These are phyloP conservation scores for Dermolepida albohirtum DNA, from an alignment of 2,888 invertebrate species.

Conservation along the genomic window DNA sequence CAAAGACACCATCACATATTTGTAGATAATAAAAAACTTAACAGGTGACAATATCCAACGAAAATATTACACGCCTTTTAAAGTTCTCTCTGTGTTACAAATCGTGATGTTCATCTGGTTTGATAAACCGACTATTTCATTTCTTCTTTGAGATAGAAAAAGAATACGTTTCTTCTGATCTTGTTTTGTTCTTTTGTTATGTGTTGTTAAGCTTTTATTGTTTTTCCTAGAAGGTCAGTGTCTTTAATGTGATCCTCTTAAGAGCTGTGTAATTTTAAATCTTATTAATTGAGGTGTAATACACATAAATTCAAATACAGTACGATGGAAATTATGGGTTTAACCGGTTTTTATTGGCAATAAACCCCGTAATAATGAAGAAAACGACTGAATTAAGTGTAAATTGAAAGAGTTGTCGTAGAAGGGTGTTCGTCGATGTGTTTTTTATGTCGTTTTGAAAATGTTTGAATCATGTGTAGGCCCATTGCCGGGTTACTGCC, in stretches of 20 bases:
- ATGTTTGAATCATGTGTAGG: conserved; percentile 8
- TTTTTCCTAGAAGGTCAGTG: conserved; percentile 14
- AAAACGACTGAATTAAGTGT: conserved; percentile 15
- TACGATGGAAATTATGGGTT: conserved; percentile 3
- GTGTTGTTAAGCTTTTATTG: conserved; percentile 10
- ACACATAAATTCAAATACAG: conserved; percentile 1
- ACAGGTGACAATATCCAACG: conserved; percentile 32
- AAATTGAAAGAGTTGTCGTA: conserved; percentile 17
- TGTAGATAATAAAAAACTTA: conserved; percentile 38
- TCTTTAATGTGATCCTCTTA: conserved; percentile 8
- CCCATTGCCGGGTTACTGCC: conserved; percentile 14
- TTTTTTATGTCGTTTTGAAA: conserved; percentile 1
- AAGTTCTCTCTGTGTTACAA: conserved; percentile 16
- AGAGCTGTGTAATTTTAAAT: conserved; percentile 12
- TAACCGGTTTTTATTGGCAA: conserved; percentile 15
- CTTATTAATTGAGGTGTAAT: conserved; percentile 24
- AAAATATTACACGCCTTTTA: conserved; percentile 29
- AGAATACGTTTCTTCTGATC: conserved; percentile 1
- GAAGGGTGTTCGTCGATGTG: neutral
- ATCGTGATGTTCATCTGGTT: conserved; percentile 13
- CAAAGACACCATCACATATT: conserved; percentile 38
- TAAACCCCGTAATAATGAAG: conserved; percentile 7
- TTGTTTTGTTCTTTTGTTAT: conserved; percentile 11
- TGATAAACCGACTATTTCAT: conserved; percentile 13
- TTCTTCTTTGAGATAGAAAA: neutral